These are phyloP conservation scores for Peromyscus californicus DNA, from an alignment of 2,113 vertebrate species.

Conservation along the genomic window DNA sequence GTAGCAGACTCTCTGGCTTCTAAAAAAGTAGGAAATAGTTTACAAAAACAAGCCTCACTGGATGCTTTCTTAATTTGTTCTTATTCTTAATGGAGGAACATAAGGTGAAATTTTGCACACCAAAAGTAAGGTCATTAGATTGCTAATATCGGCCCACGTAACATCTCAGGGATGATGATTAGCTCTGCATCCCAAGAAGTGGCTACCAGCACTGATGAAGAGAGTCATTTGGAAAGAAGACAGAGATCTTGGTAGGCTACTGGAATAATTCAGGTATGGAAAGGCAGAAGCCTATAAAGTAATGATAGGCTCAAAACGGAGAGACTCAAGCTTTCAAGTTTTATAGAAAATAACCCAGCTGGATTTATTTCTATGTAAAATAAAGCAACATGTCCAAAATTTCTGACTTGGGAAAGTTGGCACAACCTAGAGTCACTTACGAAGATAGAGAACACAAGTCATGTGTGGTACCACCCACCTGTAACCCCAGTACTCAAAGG, in stretches of 20 bases:
- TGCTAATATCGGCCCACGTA: neutral
- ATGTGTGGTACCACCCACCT: neutral
- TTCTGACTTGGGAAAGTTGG: neutral
- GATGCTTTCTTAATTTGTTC: neutral
- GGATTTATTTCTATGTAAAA: neutral
- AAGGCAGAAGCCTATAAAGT: neutral
- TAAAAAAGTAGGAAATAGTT: slow-evolving; percentile 22
- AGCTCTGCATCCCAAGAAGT: neutral
- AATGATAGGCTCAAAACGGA: neutral
- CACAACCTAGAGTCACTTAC: neutral
- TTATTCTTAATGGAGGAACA: neutral
- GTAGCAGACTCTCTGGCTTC: slow-evolving; percentile 3
- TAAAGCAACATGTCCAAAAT: neutral
- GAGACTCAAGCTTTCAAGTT: neutral
- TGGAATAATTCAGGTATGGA: neutral
- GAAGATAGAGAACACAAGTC: neutral
- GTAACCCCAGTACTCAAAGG: neutral
- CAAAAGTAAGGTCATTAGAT: neutral
- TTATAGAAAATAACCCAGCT: neutral
- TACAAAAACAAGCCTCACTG: neutral
- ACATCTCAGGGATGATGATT: neutral
- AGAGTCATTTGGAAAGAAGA: neutral
- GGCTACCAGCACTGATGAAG: neutral
- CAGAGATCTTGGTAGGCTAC: neutral
- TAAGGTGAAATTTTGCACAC: neutral